A percentile compares a stretch with the other conserved stretches of the same genome.
Conservation (phyloP, 2,797 vertebrate species). For the Lutjanus campechanus region DNA sequence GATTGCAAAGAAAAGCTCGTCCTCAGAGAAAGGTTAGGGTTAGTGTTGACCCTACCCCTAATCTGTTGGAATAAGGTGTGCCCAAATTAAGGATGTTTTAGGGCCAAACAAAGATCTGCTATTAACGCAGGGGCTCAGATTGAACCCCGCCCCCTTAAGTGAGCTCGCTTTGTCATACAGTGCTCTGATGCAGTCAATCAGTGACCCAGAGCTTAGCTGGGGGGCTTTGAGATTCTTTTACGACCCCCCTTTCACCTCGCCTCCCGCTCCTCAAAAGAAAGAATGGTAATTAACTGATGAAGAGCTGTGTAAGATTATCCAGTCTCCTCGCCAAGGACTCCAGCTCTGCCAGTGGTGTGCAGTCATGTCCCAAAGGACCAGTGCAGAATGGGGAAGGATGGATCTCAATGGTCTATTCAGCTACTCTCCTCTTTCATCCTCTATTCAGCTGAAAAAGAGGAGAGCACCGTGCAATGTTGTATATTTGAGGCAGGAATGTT, state of each 20-base stretch:
- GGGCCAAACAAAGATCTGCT: slow-evolving; percentile 57
- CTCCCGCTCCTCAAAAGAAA: slow-evolving; percentile 71
- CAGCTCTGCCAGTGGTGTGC: slow-evolving; percentile 69
- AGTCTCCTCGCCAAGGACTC: slow-evolving; percentile 65
- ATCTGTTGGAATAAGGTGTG: slow-evolving; percentile 36
- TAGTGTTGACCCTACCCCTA: neutral
- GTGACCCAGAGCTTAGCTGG: slow-evolving; percentile 80
- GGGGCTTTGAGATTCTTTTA: slow-evolving; percentile 82
- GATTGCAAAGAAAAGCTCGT: neutral
- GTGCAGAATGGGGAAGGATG: slow-evolving; percentile 67
- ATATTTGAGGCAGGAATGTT: slow-evolving; percentile 64
- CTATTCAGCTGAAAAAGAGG: slow-evolving; percentile 55
- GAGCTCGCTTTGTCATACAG: slow-evolving; percentile 76
- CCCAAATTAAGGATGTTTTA: slow-evolving; percentile 51
- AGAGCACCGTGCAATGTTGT: slow-evolving; percentile 56
- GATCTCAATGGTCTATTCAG: slow-evolving; percentile 81
- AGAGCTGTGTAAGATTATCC: slow-evolving; percentile 84
- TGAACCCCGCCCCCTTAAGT: slow-evolving; percentile 72
- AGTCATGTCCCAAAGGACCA: slow-evolving; percentile 76
- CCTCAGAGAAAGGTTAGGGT: neutral
- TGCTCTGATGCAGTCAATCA: slow-evolving; percentile 82
- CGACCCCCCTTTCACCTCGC: slow-evolving; percentile 72
- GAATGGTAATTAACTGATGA: slow-evolving; percentile 87
- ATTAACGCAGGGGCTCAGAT: slow-evolving; percentile 55
- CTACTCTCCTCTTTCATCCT: slow-evolving; percentile 71